Evolutionary conservation across 2,888 invertebrate genomes (phyloP), one percentile per base, ranked within the genome.

Genomic region (Achlya flavicornis): DNA sequence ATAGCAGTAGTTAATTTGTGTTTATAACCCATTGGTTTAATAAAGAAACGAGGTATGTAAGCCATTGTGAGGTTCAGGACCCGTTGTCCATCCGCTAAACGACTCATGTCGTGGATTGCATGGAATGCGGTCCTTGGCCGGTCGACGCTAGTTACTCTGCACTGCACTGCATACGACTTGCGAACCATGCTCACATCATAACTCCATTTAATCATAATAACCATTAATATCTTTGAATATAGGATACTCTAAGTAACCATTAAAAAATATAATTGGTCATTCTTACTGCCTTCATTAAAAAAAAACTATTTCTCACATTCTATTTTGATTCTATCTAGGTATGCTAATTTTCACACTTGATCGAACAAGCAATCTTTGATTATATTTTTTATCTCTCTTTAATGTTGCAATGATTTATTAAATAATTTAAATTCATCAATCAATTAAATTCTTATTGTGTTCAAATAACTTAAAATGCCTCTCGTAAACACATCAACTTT

Each of bases 41-140:
- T 57, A 53, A 64, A 62, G 64, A 67, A 74, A 66, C 65, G 63
- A 63, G 70, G 71, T 68, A 71, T 71, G 71, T 70, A 59, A 70
- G 71, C 67, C 69, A 80, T 84, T 83, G 80, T 83, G 80, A 84
- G 81, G 81, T 83, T 81, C 79, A 78, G 88, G 82, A 87, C 83
- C 85, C 87, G 88, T 86, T 87, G 85, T 72, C 73, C 76, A 80
- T 80, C 77, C 75, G 78, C 78, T 75, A 77, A 78, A 80, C 79
- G 76, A 77, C 75, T 70, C 77, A 69, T 75, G 67, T 64, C 72
- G 74, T 67, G 83, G 83, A 79, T 78, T 78, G 86, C 75, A 67
- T 72, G 90, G 92, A 92, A 92, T 92, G 91, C 85, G 67, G 91
- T 86, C 82, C 79, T 76, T 81, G 80, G 80, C 82, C 79, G 83